Percentiles rank a stretch among this genome's conserved stretches.
Conservation (phyloP, 2,797 vertebrate genomes). For the Pangasius djambal region DNA sequence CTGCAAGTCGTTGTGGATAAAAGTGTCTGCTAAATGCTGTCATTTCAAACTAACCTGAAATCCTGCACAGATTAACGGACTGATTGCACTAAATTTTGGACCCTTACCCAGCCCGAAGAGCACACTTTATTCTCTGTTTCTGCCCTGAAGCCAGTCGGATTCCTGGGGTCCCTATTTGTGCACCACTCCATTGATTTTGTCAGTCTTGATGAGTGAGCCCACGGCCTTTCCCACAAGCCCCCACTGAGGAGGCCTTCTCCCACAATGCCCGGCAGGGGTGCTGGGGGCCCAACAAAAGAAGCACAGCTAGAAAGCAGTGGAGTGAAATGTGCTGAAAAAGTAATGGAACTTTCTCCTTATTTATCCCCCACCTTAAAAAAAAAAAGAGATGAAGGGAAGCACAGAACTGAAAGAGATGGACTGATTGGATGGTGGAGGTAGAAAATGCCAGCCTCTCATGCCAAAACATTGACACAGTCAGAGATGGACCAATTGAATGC, state of each 20-base stretch:
- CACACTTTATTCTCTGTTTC: conserved; percentile 5
- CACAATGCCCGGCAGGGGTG: conserved; percentile 75
- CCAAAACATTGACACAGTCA: conserved; percentile 63
- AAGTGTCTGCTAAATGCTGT: neutral
- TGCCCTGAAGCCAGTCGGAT: conserved; percentile 61
- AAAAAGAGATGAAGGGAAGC: conserved; percentile 38
- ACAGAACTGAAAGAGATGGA: conserved; percentile 46
- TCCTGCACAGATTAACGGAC: neutral
- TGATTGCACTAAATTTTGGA: no score
- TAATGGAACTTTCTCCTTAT: conserved; percentile 63
- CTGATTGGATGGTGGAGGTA: conserved; percentile 53
- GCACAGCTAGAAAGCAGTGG: conserved; percentile 61
- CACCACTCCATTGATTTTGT: conserved; percentile 78
- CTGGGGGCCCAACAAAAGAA: conserved; percentile 70
- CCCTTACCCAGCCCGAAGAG: neutral
- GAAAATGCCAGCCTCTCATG: conserved; percentile 57
- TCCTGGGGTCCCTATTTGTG: conserved; percentile 76
- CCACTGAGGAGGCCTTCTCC: conserved; percentile 76
- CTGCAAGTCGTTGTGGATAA: neutral
- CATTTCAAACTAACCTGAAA: neutral
- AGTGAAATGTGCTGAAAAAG: conserved; percentile 54
- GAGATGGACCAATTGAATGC: conserved; percentile 48
- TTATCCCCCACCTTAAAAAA: conserved; percentile 49
- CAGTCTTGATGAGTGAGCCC: conserved; percentile 76
- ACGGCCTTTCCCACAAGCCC: conserved; percentile 80